Base-by-base conservation (phyloP, 2,888 invertebrate species). In the Gnatocerus cornutus region DNA sequence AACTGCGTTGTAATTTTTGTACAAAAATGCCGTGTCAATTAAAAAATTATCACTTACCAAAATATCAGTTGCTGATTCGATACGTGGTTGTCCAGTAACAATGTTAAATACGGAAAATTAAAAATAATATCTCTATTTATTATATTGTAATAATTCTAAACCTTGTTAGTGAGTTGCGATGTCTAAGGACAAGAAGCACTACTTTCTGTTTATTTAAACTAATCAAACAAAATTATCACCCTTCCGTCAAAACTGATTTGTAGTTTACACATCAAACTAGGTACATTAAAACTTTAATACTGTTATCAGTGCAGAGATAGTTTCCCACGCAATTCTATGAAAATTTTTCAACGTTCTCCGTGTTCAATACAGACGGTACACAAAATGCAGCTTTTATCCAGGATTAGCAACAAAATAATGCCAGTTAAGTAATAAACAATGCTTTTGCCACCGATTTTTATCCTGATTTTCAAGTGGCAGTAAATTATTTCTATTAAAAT, bases 401-500 rank as follows among this genome's bases (percentile, higher is more conserved):
- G 59, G 45, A 45, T 59, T 45, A 8, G 29, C 13, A 12, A 13
- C 14, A 10, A 27, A 59, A 3, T 41, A 58, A 43, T 27, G 58
- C 12, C 4, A 1, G 41, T 46, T 62, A 27, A 50, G 58, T 43
- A 66, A 66, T 48, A 53, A 59, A 52, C 50, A 43, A 37, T 53
- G 39, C 12, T 41, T 16, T 12, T n/a, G 41, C 64, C 30, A 21
- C 59, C 59, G 65, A 52, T 59, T 64, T 69, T 55, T 48, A 33
- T 46, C 27, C 16, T 9, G 41, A 50, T 58, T 74, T 72, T 76
- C 68, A 59, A 76, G 77, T 71, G 69, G 63, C 63, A 53, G 71
- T 72, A 79, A 79, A 79, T 80, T 77, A 77, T 73, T 63, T 77
- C 80, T 76, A 83, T 84, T 83, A 82, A 84, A 83, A 84, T 83